Percentiles rank a stretch among this genome's conserved stretches.
Evolutionary conservation across 2,797 vertebrate genomes (phyloP).

Genomic region (Hydrocynus forskahlii): DNA sequence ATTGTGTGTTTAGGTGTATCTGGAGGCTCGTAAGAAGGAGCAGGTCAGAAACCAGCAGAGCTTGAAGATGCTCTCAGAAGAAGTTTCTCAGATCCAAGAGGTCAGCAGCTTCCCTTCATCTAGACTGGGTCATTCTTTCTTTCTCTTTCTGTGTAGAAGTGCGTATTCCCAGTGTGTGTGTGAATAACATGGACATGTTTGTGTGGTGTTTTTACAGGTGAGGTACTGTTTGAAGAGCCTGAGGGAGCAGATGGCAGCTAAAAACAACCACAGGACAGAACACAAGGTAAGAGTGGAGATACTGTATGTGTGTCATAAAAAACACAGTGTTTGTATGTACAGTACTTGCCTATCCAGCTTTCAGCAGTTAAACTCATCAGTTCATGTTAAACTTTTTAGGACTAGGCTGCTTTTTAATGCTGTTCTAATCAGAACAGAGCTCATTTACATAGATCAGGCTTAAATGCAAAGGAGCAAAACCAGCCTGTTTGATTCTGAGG

Average conservation of each 20-base stretch:
- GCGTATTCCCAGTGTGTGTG: slow-evolving; percentile 13
- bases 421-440: too few relatives aligned
- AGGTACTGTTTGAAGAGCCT: slow-evolving; percentile 81
- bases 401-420: too few relatives aligned
- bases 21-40: slow-evolving; percentile 83
- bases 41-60: slow-evolving; percentile 81
- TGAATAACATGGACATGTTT: neutral
- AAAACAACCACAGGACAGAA: slow-evolving; percentile 62
- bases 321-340: neutral
- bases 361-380: too few relatives aligned
- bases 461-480: too few relatives aligned
- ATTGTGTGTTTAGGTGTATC: slow-evolving; percentile 81
- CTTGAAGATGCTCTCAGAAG: slow-evolving; percentile 87
- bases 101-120: slow-evolving; percentile 63
- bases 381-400: too few relatives aligned
- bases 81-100: slow-evolving; percentile 92
- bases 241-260: slow-evolving; percentile 82
- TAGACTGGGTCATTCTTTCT: neutral
- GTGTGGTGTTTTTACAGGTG: slow-evolving; percentile 73
- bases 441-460: too few relatives aligned
- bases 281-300: slow-evolving; percentile 65
- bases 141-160: neutral
- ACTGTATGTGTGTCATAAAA: neutral
- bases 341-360: too few relatives aligned
- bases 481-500: too few relatives aligned